These are phyloP conservation scores for Stenodema calcarata DNA, from an alignment of 2,888 invertebrate genomes.

Conservation along the genomic window DNA sequence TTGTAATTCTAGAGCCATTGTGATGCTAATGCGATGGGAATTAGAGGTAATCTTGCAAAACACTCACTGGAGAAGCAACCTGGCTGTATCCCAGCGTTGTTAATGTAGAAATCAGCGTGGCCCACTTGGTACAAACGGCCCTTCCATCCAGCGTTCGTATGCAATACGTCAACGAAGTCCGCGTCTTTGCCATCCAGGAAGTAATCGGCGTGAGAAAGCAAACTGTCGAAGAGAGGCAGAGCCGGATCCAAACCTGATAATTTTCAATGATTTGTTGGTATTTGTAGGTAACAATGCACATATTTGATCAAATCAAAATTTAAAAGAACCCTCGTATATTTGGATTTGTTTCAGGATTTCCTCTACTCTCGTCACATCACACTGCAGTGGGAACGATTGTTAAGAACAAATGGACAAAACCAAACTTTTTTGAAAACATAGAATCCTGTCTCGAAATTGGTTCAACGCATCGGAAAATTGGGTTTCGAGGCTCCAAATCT, in stretches of 20 bases:
- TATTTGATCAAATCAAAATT: too few species aligned
- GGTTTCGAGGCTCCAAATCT: too few species aligned
- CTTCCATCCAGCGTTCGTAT: conserved; percentile 58
- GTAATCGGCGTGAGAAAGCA: conserved; percentile 49
- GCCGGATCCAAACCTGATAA: conserved; percentile 58
- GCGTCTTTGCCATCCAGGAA: conserved; percentile 58
- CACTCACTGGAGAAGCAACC: conserved; percentile 63
- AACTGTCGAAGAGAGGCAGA: conserved; percentile 57
- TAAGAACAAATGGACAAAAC: too few species aligned
- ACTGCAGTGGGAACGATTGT: too few species aligned
- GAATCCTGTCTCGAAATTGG: too few species aligned
- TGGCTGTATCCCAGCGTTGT: conserved; percentile 64
- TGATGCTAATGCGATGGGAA: background rate
- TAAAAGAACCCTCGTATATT: too few species aligned
- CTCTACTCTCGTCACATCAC: too few species aligned
- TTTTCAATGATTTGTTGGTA: background rate
- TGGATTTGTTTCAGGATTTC: too few species aligned
- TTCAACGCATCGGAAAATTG: too few species aligned
- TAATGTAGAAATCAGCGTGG: conserved; percentile 60
- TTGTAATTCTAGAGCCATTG: background rate
- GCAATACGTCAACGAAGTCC: conserved; percentile 59
- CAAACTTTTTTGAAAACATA: too few species aligned
- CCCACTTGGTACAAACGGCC: conserved; percentile 58
- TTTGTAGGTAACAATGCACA: too few species aligned
- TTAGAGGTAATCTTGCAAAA: background rate